Percentiles rank a stretch among this genome's conserved stretches.
phyloP scores from a whole-genome alignment of 2,888 invertebrate genomes.

The Chymomyza caudatula region DNA sequence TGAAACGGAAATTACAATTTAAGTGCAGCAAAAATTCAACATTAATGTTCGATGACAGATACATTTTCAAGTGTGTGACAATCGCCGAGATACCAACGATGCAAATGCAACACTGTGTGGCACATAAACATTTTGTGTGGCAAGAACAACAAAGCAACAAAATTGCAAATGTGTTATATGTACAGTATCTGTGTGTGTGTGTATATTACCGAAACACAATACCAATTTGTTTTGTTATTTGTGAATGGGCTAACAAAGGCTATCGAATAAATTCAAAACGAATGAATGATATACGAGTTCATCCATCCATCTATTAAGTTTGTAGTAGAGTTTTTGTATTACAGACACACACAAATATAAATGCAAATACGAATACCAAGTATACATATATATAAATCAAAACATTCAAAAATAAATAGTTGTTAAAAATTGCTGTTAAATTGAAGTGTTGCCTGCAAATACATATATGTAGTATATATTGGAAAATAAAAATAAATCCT shows the following conservation, averaged over 20 bases:
- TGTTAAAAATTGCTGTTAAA: not conserved
- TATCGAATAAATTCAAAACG: not conserved
- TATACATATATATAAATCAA: not conserved
- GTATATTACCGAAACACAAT: constrained; percentile 32
- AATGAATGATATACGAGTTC: not conserved
- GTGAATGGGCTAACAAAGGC: constrained; percentile 38
- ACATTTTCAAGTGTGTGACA: constrained; percentile 7
- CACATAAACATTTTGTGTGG: constrained; percentile 49
- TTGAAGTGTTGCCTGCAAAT: not conserved
- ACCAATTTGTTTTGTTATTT: constrained; percentile 63
- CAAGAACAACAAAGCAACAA: constrained; percentile 58
- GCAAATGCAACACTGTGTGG: constrained; percentile 24
- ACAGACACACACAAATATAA: not conserved
- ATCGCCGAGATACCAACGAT: constrained; percentile 4
- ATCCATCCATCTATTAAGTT: not conserved
- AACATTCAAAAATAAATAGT: not conserved
- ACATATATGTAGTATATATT: not conserved
- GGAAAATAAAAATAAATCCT: not conserved
- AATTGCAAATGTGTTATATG: constrained; percentile 16
- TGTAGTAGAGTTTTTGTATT: not conserved
- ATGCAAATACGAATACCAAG: too few species aligned
- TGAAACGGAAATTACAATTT: constrained; percentile 14
- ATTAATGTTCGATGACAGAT: constrained; percentile 50
- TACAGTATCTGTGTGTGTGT: not conserved
- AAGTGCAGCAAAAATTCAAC: constrained; percentile 56